Base-by-base conservation (phyloP, 2,888 invertebrate genomes). In the Poecilus cupreus region DNA sequence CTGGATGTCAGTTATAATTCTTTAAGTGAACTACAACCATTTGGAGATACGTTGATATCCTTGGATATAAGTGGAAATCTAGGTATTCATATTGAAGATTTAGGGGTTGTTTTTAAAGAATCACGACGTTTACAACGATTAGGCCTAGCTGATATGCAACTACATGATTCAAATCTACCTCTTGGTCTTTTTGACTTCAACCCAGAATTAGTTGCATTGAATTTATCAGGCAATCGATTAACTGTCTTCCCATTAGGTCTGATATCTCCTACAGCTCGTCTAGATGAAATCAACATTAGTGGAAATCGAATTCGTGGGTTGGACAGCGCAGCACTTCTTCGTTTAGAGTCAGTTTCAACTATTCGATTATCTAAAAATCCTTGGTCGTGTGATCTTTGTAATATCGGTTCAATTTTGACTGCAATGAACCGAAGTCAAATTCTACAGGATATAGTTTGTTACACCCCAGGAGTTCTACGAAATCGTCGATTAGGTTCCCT, bases 1-100 rank as follows among this genome's bases (percentile, higher is more conserved):
- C 89, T 96, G 81, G 94, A 96, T 88, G 90, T 96, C 83, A 93
- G 94, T 84, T 93, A 94, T 87, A 96, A 96, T 87, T 93, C 94
- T 87, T 90, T 95, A 83, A 92, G 93, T 83, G 89, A 91, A 54
- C 90, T 94, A 82, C 93, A 93, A 85, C 91, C 92, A 0, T 87
- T 93, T 3, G 91, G 92, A 6, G 91, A 92, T 83, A 92, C 91
- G 54, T 88, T 95, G 80, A 91, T 91, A 85, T 91, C 91, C 39
- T 90, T 96, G 54, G 92, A 93, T 85, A 91, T 96, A 74, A 94
- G 94, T 84, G 94, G 94, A 2, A 96, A 95, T 85, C 91, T 92
- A 85, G 87, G 93, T 84, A 89, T 91, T 20, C 85, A 91, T 10
- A 89, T 90, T 76, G 91, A 91, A 86, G 89, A 93, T 51, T 90